phyloP scores from a whole-genome alignment of 2,888 invertebrate species.

The Tethea ocularis region DNA sequence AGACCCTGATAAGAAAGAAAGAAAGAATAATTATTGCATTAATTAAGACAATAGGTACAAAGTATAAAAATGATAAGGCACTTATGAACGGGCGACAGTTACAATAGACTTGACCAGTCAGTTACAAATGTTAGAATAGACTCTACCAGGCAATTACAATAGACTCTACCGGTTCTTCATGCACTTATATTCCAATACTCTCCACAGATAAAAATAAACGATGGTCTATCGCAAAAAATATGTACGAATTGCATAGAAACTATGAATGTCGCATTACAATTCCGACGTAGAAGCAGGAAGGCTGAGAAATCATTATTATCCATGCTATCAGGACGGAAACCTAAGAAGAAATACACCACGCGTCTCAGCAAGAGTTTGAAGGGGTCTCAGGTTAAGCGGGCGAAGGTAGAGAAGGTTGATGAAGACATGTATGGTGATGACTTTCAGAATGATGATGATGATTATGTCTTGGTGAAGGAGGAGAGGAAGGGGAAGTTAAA shows the following conservation, averaged over 20 bases:
- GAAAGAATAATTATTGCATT: no score
- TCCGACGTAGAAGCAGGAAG: slow-evolving; percentile 55
- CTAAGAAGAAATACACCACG: slow-evolving; percentile 32
- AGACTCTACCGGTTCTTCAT: no score
- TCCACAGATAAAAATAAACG: slow-evolving; percentile 62
- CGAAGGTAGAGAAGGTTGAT: slow-evolving; percentile 13
- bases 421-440: slow-evolving; percentile 25
- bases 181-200: no score
- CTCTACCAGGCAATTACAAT: no score
- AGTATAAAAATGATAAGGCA: no score
- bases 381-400: slow-evolving; percentile 20
- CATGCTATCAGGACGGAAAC: slow-evolving; percentile 30
- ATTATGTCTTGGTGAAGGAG: slow-evolving; percentile 8
- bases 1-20: no score
- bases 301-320: slow-evolving; percentile 51
- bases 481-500: slow-evolving; percentile 15
- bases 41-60: no score
- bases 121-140: no score
- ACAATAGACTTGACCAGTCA: no score
- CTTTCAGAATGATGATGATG: slow-evolving; percentile 23
- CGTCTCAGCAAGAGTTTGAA: slow-evolving; percentile 21
- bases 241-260: slow-evolving; percentile 52
- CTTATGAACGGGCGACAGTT: no score
- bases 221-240: slow-evolving; percentile 68
- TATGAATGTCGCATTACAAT: slow-evolving; percentile 51